Conservation (phyloP, 2,113 vertebrate genomes). For the Phrynosoma platyrhinos region DNA sequence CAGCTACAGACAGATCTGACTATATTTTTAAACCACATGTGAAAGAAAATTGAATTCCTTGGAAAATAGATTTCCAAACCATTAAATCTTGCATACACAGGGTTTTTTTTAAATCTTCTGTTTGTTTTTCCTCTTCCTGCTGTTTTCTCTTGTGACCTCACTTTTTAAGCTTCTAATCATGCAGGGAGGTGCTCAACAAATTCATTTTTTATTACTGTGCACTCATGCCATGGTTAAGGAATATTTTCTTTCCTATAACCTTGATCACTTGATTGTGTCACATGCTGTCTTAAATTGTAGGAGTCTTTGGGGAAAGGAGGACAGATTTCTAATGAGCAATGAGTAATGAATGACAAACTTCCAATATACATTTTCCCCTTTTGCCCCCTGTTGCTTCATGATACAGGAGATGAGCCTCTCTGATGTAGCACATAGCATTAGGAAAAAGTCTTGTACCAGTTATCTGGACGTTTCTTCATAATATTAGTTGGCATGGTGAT, state of each 20-base stretch:
- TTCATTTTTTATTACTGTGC: neutral
- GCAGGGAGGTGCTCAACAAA: neutral
- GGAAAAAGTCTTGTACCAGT: neutral
- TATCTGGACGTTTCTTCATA: neutral
- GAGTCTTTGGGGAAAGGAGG: too few species aligned
- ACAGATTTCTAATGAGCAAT: neutral
- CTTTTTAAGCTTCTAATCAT: neutral
- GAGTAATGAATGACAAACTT: neutral
- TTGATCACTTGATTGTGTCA: neutral
- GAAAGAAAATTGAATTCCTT: neutral
- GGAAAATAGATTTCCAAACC: neutral
- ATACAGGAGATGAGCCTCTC: neutral
- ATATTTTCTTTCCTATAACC: neutral
- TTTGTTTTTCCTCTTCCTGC: neutral
- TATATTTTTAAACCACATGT: neutral
- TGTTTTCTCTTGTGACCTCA: neutral
- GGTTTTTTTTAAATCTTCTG: neutral
- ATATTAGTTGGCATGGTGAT: neutral
- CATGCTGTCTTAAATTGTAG: neutral
- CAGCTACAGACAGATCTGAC: neutral
- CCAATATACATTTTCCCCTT: neutral
- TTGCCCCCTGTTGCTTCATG: slow-evolving; percentile 5
- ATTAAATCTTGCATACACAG: neutral
- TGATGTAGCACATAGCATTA: neutral
- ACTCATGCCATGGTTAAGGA: neutral